These are phyloP conservation scores for Mobula birostris DNA, from an alignment of 2,113 vertebrate species.

Conservation along the genomic window DNA sequence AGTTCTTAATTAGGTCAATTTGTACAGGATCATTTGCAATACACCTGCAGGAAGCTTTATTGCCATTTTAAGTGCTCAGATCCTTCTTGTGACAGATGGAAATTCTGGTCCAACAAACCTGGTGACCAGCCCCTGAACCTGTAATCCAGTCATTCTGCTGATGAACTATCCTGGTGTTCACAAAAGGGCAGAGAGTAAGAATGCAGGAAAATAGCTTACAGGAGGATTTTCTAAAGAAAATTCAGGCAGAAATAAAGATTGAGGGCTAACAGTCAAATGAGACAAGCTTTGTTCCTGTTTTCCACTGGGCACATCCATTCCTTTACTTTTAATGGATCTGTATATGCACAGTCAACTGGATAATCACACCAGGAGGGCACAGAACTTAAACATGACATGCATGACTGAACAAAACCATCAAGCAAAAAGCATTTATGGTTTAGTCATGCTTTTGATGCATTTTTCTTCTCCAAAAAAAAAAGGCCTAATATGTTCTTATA, in stretches of 20 bases:
- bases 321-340: background rate
- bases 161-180: background rate
- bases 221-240: background rate
- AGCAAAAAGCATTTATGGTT: background rate
- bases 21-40: background rate
- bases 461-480: background rate
- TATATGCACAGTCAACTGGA: background rate
- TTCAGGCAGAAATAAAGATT: background rate
- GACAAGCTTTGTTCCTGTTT: background rate
- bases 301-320: background rate
- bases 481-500: background rate
- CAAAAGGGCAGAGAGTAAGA: no score
- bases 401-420: background rate
- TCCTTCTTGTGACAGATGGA: background rate
- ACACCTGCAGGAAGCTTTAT: background rate
- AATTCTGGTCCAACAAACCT: background rate
- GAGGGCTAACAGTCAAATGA: background rate
- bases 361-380: background rate
- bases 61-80: background rate
- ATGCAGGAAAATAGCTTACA: background rate
- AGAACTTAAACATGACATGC: background rate
- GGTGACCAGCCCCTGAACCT: background rate
- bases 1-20: background rate
- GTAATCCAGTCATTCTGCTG: background rate
- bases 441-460: background rate